Evolutionary conservation across 2,888 invertebrate genomes (phyloP), one percentile per base, ranked within the genome.

Genomic region (Conomelus anceps): DNA sequence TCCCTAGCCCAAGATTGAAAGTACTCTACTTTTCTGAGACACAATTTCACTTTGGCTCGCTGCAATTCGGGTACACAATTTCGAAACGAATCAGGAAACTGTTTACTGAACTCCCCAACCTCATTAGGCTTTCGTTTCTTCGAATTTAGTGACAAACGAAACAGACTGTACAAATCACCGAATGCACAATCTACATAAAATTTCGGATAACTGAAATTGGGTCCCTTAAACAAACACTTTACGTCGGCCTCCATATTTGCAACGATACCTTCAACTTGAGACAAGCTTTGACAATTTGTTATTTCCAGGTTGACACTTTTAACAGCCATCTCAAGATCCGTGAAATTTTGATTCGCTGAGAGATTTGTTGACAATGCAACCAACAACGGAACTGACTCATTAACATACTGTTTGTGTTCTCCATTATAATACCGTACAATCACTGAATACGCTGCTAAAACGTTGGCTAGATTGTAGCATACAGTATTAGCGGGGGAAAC

Each of bases 21-120:
- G 29, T 86, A 86, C 22, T 86, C 86, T n/a, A 23, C 24, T 86
- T 86, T 86, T 86, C 29, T 86, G n/a, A 86, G 29, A 86, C 86
- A 86, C 24, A 22, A 26, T 26, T 86, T 86, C 24, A 86, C 29
- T 86, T 86, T 86, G 24, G 86, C 13, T 86, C 20, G 3, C 17
- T 7, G 23, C 22, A 86, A 23, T 22, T 22, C 29, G 22, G 23
- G 86, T 23, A 86, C 24, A 26, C 22, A 0, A 86, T 24, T 26
- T 9, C 13, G 4, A 24, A 24, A 24, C 22, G 86, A 86, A 23
- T 86, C 86, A 24, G 86, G 86, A 86, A 86, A 86, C 22, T 29
- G 86, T 26, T 86, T 86, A 23, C 26, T 26, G 22, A 86, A 86
- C 22, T 86, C 86, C 0, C 86, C 24, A 0, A 22, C 29, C 7